phyloP scores from a whole-genome alignment of 2,888 invertebrate species.

The Eilema caniola region DNA sequence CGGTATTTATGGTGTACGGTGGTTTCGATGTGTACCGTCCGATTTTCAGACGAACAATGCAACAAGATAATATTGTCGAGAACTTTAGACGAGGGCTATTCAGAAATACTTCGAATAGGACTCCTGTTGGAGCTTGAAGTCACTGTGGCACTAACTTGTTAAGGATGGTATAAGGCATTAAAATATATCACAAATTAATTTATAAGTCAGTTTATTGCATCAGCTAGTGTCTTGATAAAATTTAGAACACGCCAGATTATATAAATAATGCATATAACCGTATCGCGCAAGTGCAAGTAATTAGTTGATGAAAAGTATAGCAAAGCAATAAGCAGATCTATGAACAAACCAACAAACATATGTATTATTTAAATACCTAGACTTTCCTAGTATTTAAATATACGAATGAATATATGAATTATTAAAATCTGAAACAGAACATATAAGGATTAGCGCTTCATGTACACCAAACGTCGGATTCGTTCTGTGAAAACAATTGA shows the following conservation, averaged over 20 bases:
- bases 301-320: too few relatives aligned
- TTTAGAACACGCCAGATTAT: too few relatives aligned
- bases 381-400: too few relatives aligned
- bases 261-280: too few relatives aligned
- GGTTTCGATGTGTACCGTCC: constrained; percentile 10
- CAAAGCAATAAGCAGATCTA: too few relatives aligned
- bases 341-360: too few relatives aligned
- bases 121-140: constrained; percentile 26
- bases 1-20: too few relatives aligned
- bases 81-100: constrained; percentile 25
- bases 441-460: background rate
- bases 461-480: background rate
- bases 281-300: too few relatives aligned
- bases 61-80: constrained; percentile 40
- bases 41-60: constrained; percentile 39
- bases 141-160: background rate
- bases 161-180: background rate
- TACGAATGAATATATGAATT: background rate
- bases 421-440: background rate
- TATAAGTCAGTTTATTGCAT: background rate
- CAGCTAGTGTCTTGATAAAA: too few relatives aligned
- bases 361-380: too few relatives aligned
- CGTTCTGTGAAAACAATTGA: background rate
- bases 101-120: constrained; percentile 7
- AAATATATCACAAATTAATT: background rate